Evolutionary conservation across 2,888 invertebrate species (phyloP), one percentile per base, ranked within the genome.

Genomic region (Ophonus ardosiacus): DNA sequence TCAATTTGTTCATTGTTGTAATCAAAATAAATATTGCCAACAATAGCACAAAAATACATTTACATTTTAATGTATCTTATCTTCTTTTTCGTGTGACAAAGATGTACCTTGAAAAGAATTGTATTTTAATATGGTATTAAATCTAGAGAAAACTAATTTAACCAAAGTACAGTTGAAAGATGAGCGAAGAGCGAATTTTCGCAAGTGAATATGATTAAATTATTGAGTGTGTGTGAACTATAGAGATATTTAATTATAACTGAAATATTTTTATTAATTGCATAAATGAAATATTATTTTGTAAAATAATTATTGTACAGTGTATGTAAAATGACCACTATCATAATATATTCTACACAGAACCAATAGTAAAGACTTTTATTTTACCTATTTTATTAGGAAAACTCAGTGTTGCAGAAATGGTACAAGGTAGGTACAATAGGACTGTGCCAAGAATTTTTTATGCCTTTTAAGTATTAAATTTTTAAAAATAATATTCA

Each of bases 91-190:
- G 21, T 63, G 63, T 63, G 63, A 63, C 13, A 13, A 21, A 21
- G 21, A 21, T 68, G 57, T 78, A 57, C 78, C 78, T 78, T 31
- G 56, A 57, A 82, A 87, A 87, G 86, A 85, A 87, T 88, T 88
- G 89, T 89, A 89, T 89, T 89, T 89, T 87, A 86, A 88, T 88
- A 89, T 89, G 88, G 89, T 89, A 89, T 89, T 89, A 89, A 86
- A 88, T 87, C 87, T 63, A 80, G 86, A 88, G n/a, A 88, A 88
- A 89, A 86, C 87, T 86, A 87, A 86, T 87, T 87, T 87, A 88
- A 88, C 88, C 88, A 88, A 88, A 88, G 88, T 88, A 87, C 88
- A 87, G 86, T 87, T 88, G 86, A 15, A n/a, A 79, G 7, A 21
- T 57, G 78, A 51, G 78, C 40, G 38, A 38, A 18, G 78, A 51